Conservation (phyloP, 2,113 vertebrate genomes). For the Oncorhynchus clarkii region DNA sequence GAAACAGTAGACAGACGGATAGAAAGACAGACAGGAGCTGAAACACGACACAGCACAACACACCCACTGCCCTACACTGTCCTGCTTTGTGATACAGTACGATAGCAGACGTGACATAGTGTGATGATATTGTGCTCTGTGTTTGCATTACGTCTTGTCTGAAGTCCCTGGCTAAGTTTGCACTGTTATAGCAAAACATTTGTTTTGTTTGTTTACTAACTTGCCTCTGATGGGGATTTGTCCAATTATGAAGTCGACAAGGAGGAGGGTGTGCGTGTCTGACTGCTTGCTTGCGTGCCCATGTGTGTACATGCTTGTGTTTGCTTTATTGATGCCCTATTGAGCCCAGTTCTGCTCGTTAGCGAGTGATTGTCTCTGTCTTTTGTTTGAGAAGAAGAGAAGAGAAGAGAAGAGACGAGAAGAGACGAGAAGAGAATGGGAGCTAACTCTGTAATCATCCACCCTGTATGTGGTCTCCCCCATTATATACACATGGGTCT, state of each 20-base stretch:
- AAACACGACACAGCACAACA: conserved; percentile 2
- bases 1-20: neutral
- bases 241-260: neutral
- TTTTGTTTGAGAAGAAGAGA: too few species aligned
- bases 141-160: neutral
- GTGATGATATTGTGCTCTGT: neutral
- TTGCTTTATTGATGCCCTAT: neutral
- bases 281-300: too few species aligned
- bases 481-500: too few species aligned
- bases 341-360: neutral
- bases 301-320: neutral
- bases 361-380: too few species aligned
- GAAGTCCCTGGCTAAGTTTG: too few species aligned
- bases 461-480: too few species aligned
- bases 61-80: neutral
- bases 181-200: neutral
- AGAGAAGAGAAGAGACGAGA: too few species aligned
- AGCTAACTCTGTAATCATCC: too few species aligned
- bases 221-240: neutral
- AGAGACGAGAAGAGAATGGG: too few species aligned
- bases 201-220: neutral
- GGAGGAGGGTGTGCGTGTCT: neutral
- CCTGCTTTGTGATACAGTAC: neutral
- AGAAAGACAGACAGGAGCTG: neutral
- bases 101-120: too few species aligned